A percentile compares a stretch with the other conserved stretches of the same genome.
Evolutionary conservation across 2,797 vertebrate genomes (phyloP).

Genomic region (Pelodytes ibericus): DNA sequence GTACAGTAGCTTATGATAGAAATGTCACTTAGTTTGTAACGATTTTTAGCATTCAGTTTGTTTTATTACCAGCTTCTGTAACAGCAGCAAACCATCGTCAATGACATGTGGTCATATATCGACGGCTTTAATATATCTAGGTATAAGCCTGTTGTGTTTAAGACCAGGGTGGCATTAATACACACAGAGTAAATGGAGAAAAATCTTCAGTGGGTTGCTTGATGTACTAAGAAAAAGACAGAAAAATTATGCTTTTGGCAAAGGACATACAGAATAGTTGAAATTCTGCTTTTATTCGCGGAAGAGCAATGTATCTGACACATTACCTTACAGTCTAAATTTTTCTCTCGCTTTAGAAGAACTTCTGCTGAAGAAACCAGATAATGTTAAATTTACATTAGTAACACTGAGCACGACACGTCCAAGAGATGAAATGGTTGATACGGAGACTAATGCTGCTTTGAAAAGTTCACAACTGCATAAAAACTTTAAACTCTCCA

Average conservation of each 20-base stretch:
- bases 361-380: constrained; percentile 57
- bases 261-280: background rate
- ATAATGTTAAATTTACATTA: constrained; percentile 63
- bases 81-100: no score
- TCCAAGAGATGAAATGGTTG: constrained; percentile 58
- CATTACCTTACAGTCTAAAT: background rate
- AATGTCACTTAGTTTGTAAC: no score
- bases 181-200: no score
- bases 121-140: no score
- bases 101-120: no score
- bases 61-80: no score
- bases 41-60: no score
- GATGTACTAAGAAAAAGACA: no score
- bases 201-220: no score
- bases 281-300: no score
- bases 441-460: constrained; percentile 34
- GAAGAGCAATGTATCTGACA: background rate
- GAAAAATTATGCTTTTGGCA: constrained; percentile 23
- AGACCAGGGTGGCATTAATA: no score
- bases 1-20: no score
- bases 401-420: constrained; percentile 34
- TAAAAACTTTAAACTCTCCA: constrained; percentile 49
- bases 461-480: constrained; percentile 48
- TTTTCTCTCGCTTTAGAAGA: constrained; percentile 27
- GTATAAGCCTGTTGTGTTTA: constrained; percentile 1